Percentiles rank a stretch among this genome's conserved stretches.
Evolutionary conservation across 2,797 vertebrate species (phyloP).

Genomic region (Phoebastria nigripes): DNA sequence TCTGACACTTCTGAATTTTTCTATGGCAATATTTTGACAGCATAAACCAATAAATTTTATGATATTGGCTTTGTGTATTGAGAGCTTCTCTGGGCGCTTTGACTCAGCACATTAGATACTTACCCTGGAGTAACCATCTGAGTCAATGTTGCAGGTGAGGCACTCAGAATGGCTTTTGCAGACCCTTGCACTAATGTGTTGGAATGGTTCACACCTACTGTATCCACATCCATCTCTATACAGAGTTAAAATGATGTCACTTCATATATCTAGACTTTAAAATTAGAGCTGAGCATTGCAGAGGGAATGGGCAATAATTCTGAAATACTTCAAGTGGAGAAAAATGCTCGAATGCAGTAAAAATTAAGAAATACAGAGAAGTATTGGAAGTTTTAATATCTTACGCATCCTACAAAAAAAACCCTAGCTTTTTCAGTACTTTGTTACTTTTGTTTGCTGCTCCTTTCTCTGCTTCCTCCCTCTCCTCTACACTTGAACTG

Average conservation of each 20-base stretch:
- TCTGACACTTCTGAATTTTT: not conserved
- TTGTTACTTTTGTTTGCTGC: not conserved
- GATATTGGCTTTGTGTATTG: not conserved
- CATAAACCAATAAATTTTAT: not conserved
- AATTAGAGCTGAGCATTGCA: not conserved
- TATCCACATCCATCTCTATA: not conserved
- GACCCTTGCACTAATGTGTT: rapidly evolving
- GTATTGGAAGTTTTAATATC: not conserved
- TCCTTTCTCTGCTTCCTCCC: not conserved
- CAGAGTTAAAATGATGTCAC: not conserved
- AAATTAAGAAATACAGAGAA: not conserved
- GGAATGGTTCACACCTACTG: not conserved
- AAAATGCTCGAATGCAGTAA: not conserved
- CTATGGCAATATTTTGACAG: not conserved
- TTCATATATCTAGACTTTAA: not conserved
- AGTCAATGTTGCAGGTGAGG: not conserved
- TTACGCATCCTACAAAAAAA: not conserved
- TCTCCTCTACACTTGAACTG: not conserved
- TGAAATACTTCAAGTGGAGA: not conserved
- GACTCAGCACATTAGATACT: not conserved
- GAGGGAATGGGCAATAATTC: not conserved
- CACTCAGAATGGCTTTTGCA: not conserved
- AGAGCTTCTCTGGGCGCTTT: not conserved
- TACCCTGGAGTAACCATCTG: not conserved
- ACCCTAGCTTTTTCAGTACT: rapidly evolving